Percentiles rank a stretch among this genome's conserved stretches.
These are phyloP conservation scores for Nerophis ophidion DNA, from an alignment of 2,113 vertebrate genomes.

Conservation along the genomic window DNA sequence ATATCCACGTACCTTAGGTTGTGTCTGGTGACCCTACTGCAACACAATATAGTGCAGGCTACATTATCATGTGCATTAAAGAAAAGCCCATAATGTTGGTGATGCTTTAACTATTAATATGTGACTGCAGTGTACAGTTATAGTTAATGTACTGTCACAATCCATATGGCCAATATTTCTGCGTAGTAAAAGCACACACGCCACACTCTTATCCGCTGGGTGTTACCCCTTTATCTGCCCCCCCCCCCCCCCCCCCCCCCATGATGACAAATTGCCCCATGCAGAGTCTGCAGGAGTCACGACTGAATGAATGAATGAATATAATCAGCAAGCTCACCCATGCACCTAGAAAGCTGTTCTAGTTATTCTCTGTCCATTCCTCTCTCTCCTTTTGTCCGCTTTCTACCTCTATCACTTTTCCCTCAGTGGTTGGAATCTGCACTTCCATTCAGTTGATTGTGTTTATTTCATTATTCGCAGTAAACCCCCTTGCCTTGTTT, in stretches of 20 bases:
- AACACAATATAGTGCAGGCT: too few species aligned
- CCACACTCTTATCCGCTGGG: constrained; percentile 12
- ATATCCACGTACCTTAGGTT: not conserved
- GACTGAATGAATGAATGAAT: constrained; percentile 44
- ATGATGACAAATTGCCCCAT: constrained; percentile 31
- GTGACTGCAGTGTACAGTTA: constrained; percentile 6
- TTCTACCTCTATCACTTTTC: constrained; percentile 22
- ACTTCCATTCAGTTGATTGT: constrained; percentile 36
- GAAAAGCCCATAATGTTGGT: not conserved
- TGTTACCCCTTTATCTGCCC: constrained; percentile 21
- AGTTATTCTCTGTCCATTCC: constrained; percentile 4
- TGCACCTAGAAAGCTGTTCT: constrained; percentile 29
- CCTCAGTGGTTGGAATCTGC: constrained; percentile 34
- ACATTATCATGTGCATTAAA: too few species aligned
- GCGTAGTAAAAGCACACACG: constrained; percentile 7
- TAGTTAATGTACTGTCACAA: constrained; percentile 7
- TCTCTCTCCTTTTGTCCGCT: not conserved
- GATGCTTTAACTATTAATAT: not conserved
- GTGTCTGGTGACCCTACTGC: not conserved
- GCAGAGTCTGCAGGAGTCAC: constrained; percentile 15
- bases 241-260: constrained; percentile 10
- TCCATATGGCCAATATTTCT: constrained; percentile 5
- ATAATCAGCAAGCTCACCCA: constrained; percentile 41
- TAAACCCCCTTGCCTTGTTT: constrained; percentile 4
- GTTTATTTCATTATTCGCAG: constrained; percentile 21